Evolutionary conservation across 2,113 vertebrate genomes (phyloP), one percentile per base, ranked within the genome.

Genomic region (Seriola aureovittata): DNA sequence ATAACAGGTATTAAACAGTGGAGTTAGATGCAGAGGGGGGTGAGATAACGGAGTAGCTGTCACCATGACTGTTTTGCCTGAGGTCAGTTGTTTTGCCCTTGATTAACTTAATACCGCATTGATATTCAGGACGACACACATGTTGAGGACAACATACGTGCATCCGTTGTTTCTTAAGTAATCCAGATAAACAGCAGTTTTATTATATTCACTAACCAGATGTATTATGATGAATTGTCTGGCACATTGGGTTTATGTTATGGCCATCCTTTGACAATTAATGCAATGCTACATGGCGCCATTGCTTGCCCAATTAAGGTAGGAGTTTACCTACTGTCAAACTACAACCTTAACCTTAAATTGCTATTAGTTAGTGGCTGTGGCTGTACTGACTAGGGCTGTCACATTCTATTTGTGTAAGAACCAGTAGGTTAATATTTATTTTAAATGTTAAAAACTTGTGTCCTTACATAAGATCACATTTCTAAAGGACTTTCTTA

Each of bases 1-100:
- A 75, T 38, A 55, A 40, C 55, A 72, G 59, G 40, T 57, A 69
- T 38, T 58, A 59, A 75, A 81, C 23, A 69, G 29, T 17, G 12
- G 5, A 21, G 29, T 25, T 29, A 6, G 32, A 63, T 21, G 7
- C 54, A 54, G 42, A 70, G 8, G 13, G 29, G 40, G 16, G 44
- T 23, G 11, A 67, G 19, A 75, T n/a, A n/a, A 66, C 13, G 10
- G 57, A 50, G 52, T 21, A 65, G 32, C 52, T 71, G 38, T 62
- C 64, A 23, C 63, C 14, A 13, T 59, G n/a, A 23, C 57, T 55
- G 38, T 21, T 78, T 66, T 40, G 16, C 17, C 21, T 12, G 0
- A 46, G 5, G 48, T 58, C n/a, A 62, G 3, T 13, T 82, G n/a
- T 36, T 50, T 50, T 17, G 19, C 13, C 50, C 52, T 19, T 16